Evolutionary conservation across 2,888 invertebrate species (phyloP).

Genomic region (Allolobophora icterica): DNA sequence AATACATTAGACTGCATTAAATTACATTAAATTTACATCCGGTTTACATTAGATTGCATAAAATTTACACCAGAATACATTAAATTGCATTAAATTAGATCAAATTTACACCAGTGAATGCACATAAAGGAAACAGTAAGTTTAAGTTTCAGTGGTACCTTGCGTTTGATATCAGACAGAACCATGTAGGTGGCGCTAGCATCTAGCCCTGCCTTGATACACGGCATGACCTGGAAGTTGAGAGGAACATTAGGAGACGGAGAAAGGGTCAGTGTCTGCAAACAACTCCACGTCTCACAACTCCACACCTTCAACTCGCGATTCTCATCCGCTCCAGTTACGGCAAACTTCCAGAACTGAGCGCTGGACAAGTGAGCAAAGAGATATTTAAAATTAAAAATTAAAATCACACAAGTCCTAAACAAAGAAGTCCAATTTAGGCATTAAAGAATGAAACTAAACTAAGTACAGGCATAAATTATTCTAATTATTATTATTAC

Average conservation of each 20-base stretch:
- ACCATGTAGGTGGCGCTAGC: slow-evolving; percentile 83
- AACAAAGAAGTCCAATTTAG: too few species aligned
- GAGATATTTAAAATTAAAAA: background rate
- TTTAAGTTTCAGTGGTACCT: slow-evolving; percentile 66
- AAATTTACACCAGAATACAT: background rate
- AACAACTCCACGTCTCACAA: slow-evolving; percentile 90
- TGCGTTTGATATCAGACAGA: slow-evolving; percentile 84
- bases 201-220: slow-evolving; percentile 82
- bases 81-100: background rate
- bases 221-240: slow-evolving; percentile 55
- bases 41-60: background rate
- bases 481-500: too few species aligned
- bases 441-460: too few species aligned
- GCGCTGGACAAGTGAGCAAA: background rate
- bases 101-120: background rate
- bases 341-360: slow-evolving; percentile 89
- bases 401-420: background rate
- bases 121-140: too few species aligned
- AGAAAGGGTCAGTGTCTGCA: slow-evolving; percentile 69
- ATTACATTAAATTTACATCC: too few species aligned
- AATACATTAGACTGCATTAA: background rate
- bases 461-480: too few species aligned
- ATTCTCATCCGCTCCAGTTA: slow-evolving; percentile 89
- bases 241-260: slow-evolving; percentile 30
- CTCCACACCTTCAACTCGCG: slow-evolving; percentile 91